These are phyloP conservation scores for Oryzias curvinotus DNA, from an alignment of 2,113 vertebrate genomes.

Conservation along the genomic window DNA sequence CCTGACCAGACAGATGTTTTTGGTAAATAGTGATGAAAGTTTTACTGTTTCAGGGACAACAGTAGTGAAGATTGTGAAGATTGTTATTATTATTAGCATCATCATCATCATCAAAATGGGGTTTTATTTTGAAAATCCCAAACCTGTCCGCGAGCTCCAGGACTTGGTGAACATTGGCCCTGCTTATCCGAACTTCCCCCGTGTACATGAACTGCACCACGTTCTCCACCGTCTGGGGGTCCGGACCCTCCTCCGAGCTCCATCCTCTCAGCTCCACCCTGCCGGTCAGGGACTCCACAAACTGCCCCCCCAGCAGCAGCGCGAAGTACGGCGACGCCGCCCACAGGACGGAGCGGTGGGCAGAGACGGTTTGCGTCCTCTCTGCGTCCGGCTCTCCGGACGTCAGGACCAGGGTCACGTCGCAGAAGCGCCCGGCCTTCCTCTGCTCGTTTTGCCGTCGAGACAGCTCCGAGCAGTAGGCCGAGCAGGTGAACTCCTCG, in stretches of 20 bases:
- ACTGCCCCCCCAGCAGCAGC: conserved; percentile 87
- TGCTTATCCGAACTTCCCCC: conserved; percentile 87
- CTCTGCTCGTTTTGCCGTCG: conserved; percentile 91
- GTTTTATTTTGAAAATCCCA: not conserved
- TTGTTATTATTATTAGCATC: too few relatives aligned
- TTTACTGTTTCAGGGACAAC: too few relatives aligned
- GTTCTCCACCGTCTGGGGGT: conserved; percentile 88
- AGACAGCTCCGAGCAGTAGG: conserved; percentile 87
- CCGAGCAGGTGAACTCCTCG: conserved; percentile 84
- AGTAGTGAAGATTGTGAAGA: too few relatives aligned
- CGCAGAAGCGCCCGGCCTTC: conserved; percentile 86
- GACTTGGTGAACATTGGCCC: conserved; percentile 89
- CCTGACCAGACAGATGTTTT: too few relatives aligned
- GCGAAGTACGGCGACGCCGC: conserved; percentile 93
- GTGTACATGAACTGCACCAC: conserved; percentile 97
- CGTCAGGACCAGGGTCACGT: conserved; percentile 85
- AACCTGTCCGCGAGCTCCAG: conserved; percentile 95
- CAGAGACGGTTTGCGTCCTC: conserved; percentile 71
- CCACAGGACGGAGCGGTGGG: conserved; percentile 90
- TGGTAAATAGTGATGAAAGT: too few relatives aligned
- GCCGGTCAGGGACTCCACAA: conserved; percentile 85
- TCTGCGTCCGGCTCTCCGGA: conserved; percentile 61
- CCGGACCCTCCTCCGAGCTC: conserved; percentile 88
- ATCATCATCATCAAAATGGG: too few relatives aligned
- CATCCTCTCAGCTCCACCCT: conserved; percentile 90